A percentile compares a stretch with the other conserved stretches of the same genome.
Conservation (phyloP, 2,113 vertebrate species). For the Monopterus albus region DNA sequence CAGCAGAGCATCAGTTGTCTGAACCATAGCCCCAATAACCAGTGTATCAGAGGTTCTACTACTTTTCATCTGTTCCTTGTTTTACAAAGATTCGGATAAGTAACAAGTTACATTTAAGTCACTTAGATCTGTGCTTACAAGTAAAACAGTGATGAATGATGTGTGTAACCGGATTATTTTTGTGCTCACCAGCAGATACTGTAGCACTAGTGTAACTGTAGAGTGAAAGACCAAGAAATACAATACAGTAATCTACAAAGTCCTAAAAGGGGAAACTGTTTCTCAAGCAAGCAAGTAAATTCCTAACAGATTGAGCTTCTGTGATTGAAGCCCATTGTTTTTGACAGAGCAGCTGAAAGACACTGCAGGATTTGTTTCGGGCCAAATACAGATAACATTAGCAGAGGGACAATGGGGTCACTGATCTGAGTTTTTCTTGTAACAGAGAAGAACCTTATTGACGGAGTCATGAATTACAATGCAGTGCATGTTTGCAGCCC, state of each 20-base stretch:
- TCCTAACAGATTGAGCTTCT: slow-evolving; percentile 57
- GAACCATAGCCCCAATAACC: slow-evolving; percentile 4
- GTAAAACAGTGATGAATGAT: neutral
- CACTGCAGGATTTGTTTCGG: slow-evolving; percentile 69
- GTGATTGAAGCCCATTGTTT: slow-evolving; percentile 55
- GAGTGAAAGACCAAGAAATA: neutral
- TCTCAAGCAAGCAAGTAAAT: slow-evolving; percentile 47
- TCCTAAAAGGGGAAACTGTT: slow-evolving; percentile 34
- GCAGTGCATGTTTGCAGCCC: slow-evolving; percentile 41
- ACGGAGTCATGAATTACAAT: slow-evolving; percentile 50
- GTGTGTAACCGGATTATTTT: slow-evolving; percentile 14
- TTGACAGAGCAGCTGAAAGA: slow-evolving; percentile 64
- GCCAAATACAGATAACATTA: slow-evolving; percentile 64
- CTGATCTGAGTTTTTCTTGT: slow-evolving; percentile 63
- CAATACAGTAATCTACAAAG: slow-evolving; percentile 25
- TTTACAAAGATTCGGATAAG: slow-evolving; percentile 1
- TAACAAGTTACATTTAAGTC: neutral
- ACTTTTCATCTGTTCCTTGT: neutral
- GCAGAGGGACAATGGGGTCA: slow-evolving; percentile 66
- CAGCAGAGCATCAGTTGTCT: slow-evolving; percentile 9
- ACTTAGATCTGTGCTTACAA: neutral
- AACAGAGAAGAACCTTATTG: slow-evolving; percentile 66
- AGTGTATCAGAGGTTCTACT: neutral
- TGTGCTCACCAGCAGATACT: neutral
- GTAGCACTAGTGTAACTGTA: neutral